Conservation (phyloP, 1,140 invertebrate species). For the Drosophila takahashii region DNA sequence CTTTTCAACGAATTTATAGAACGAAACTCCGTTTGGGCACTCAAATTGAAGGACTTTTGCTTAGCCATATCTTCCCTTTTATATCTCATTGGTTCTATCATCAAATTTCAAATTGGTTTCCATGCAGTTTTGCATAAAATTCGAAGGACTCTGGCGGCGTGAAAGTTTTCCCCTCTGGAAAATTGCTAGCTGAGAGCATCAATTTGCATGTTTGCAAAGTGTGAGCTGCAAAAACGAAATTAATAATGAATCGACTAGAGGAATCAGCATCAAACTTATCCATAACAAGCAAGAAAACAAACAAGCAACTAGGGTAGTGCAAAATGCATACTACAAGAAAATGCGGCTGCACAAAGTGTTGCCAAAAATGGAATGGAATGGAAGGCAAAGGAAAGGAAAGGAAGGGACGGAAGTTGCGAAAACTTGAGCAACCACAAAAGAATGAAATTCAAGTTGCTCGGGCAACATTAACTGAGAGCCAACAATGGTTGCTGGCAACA, state of each 20-base stretch:
- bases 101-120: conserved; percentile 38
- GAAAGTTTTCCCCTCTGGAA: conserved; percentile 18
- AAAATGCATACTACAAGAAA: conserved; percentile 21
- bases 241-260: conserved; percentile 49
- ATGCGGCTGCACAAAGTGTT: conserved; percentile 24
- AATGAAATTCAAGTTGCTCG: conserved; percentile 52
- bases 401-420: conserved; percentile 25
- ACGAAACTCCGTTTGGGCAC: neutral
- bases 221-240: conserved; percentile 34
- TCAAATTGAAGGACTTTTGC: conserved; percentile 16
- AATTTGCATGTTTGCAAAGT: conserved; percentile 49
- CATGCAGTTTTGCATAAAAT: conserved; percentile 32
- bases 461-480: conserved; percentile 68
- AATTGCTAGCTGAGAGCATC: conserved; percentile 23
- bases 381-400: neutral
- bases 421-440: conserved; percentile 38
- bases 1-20: neutral
- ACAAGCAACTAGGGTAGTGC: conserved; percentile 20
- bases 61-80: conserved; percentile 17
- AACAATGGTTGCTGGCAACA: conserved; percentile 60
- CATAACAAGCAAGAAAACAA: conserved; percentile 34
- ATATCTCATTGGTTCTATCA: conserved; percentile 6
- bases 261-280: conserved; percentile 41
- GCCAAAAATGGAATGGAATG: conserved; percentile 22
- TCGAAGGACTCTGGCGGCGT: conserved; percentile 1